Conservation (phyloP, 2,797 vertebrate species). For the Dendrocincla tyrannina region DNA sequence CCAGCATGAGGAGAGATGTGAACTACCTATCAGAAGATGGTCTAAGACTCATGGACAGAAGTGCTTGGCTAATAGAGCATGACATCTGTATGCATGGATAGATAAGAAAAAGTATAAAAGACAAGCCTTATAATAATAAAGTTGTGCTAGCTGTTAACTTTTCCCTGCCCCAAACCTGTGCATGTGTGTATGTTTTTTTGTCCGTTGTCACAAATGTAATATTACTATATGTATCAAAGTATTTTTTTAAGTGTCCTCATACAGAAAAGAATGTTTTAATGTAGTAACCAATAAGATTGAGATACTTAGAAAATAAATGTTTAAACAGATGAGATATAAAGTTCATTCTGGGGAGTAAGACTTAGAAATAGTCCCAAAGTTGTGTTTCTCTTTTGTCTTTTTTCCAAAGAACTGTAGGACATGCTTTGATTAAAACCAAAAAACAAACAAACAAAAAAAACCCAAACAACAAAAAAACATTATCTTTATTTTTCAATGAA, state of each 20-base stretch:
- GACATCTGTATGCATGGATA: too few relatives aligned
- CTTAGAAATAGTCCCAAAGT: not conserved
- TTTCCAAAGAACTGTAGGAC: not conserved
- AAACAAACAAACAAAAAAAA: not conserved
- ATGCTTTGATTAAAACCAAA: not conserved
- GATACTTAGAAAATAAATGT: not conserved
- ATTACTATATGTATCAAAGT: not conserved
- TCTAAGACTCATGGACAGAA: too few relatives aligned
- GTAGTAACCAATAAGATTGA: not conserved
- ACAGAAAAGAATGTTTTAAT: not conserved
- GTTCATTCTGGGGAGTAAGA: not conserved
- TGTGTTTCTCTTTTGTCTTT: not conserved
- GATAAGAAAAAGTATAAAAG: too few relatives aligned
- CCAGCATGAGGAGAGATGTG: too few relatives aligned
- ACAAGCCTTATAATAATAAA: too few relatives aligned
- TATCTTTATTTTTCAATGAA: not conserved
- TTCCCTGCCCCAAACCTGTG: too few relatives aligned
- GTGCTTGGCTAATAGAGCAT: too few relatives aligned
- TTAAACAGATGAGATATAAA: not conserved
- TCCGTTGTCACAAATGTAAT: not conserved
- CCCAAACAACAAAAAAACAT: not conserved
- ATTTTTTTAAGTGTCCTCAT: not conserved
- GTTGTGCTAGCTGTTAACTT: too few relatives aligned
- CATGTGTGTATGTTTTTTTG: too few relatives aligned
- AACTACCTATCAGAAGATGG: too few relatives aligned